A percentile compares a stretch with the other conserved stretches of the same genome.
Conservation (phyloP, 2,888 invertebrate genomes). For the Fragum sueziense region DNA sequence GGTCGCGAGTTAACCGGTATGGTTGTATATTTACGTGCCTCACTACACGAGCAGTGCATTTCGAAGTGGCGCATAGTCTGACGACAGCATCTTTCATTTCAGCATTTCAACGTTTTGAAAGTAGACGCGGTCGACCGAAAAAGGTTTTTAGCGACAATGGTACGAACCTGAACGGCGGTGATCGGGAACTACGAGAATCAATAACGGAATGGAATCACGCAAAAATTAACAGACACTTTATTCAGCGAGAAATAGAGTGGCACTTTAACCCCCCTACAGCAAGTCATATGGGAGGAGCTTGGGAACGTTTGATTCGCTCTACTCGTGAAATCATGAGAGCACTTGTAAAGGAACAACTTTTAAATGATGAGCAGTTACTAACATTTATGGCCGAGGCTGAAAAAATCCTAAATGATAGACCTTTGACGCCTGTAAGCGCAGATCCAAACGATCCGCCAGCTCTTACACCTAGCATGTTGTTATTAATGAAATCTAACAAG, state of each 20-base stretch:
- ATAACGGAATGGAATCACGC: slow-evolving; percentile 41
- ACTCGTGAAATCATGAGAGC: slow-evolving; percentile 2
- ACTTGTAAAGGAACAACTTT: slow-evolving; percentile 27
- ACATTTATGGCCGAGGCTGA: slow-evolving; percentile 29
- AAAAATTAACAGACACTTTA: slow-evolving; percentile 1
- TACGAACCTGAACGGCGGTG: slow-evolving; percentile 36
- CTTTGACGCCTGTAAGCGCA: slow-evolving; percentile 13
- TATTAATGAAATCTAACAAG: slow-evolving; percentile 24
- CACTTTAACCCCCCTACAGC: slow-evolving; percentile 43
- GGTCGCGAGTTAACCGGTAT: slow-evolving; percentile 24
- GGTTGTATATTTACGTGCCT: slow-evolving; percentile 33
- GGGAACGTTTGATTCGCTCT: slow-evolving; percentile 33
- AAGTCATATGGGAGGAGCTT: slow-evolving; percentile 38
- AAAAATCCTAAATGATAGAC: slow-evolving; percentile 27
- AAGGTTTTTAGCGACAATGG: slow-evolving; percentile 46
- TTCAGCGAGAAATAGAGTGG: slow-evolving; percentile 24
- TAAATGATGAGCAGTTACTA: slow-evolving; percentile 21
- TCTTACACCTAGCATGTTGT: slow-evolving; percentile 27
- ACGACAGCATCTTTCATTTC: slow-evolving; percentile 30
- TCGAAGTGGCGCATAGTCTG: not conserved
- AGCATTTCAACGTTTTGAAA: slow-evolving; percentile 43
- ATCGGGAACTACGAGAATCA: slow-evolving; percentile 33
- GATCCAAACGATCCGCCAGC: slow-evolving; percentile 26
- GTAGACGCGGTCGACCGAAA: slow-evolving; percentile 37
- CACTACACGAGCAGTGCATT: slow-evolving; percentile 1